Base-by-base conservation (phyloP, 2,113 vertebrate species). In the Zosterops lateralis region DNA sequence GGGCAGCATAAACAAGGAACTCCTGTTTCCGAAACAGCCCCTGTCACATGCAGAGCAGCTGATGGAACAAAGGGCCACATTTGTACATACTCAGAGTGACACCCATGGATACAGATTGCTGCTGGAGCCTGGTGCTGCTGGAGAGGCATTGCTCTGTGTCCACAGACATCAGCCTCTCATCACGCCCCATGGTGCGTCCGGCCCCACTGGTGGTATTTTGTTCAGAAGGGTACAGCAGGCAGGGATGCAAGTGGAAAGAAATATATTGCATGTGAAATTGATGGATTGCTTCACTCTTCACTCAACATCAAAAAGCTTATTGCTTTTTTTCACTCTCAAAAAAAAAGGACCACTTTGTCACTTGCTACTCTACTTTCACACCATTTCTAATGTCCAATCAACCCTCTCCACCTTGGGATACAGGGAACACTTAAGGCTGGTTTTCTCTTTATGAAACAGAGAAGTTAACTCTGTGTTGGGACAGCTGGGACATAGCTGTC, bases 401-500 rank as follows among this genome's bases (percentile, higher is more conserved):
- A 21, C 24, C 22, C 0, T 0, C 40, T 80, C 12, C 8, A 12
- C 42, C 36, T 57, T 61, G 68, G n/a, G 48, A 81, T 42, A 60
- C 3, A 0, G 7, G 16, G 36, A 87, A 71, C 61, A 40, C 40
- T 60, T 14, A 8, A 32, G 32, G 11, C 45, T 95, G 62, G n/a
- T 74, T 91, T 91, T 95, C 68, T 93, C 22, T 84, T 88, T 28
- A 54, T 45, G 61, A 81, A 92, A 70, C 60, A 53, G 66, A 91
- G 78, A 76, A 76, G 53, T 73, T 77, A 75, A 87, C 54, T 67
- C 87, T 68, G 31, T 12, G 0, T 24, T n/a, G 40, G 87, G 73
- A 90, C 87, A 95, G 90, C 85, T 95, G 94, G 87, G 72, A 78
- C 20, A 6, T 91, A 74, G 79, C 92, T 96, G 93, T 95, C 94